Evolutionary conservation across 1,140 invertebrate species (phyloP), one percentile per base, ranked within the genome.

Genomic region (Maniola jurtina): DNA sequence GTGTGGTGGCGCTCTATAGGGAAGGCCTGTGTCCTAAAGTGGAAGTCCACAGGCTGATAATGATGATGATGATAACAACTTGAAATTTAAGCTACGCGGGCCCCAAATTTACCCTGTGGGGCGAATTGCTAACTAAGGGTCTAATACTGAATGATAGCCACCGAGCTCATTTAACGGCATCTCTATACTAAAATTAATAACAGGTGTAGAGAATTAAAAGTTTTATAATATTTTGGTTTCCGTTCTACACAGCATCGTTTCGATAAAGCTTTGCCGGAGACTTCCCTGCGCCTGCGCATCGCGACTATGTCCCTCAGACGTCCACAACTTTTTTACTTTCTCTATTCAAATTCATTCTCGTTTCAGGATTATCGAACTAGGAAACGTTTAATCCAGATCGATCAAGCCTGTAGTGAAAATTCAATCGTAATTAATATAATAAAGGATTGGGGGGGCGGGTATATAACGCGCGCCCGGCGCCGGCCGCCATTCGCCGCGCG

Each of bases 381-480:
- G 82, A 84, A 84, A 75, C 65, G 16, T 73, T 75, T 66, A 64
- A 85, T 86, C 83, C 80, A 84, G 81, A 86, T 83, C 72, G 68
- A 79, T 79, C 64, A 67, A 64, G 70, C 66, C 59, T 70, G 59
- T 73, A 84, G 83, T 86, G 86, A 86, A 88, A 88, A 86, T 77
- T 84, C 79, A 78, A 79, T 71, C 71, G 76, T 86, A 86, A 86
- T 86, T 88, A 88, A 86, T 86, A 84, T 81, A 81, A 86, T 83
- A 85, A 79, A 70, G 75, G 73, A 66, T 77, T 81, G 79, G 83
- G 73, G 83, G 84, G 84, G 84, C 77, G 86, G 69, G 81, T 84
- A 86, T 86, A 88, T 74, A 83, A 73, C 72, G 56, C 52, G 71
- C 66, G 71, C 66, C 36, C 61, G 57, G 59, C 66, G 48, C 66